Percentiles rank a stretch among this genome's conserved stretches.
These are phyloP conservation scores for Spodoptera frugiperda DNA, from an alignment of 1,140 invertebrate species.

Conservation along the genomic window DNA sequence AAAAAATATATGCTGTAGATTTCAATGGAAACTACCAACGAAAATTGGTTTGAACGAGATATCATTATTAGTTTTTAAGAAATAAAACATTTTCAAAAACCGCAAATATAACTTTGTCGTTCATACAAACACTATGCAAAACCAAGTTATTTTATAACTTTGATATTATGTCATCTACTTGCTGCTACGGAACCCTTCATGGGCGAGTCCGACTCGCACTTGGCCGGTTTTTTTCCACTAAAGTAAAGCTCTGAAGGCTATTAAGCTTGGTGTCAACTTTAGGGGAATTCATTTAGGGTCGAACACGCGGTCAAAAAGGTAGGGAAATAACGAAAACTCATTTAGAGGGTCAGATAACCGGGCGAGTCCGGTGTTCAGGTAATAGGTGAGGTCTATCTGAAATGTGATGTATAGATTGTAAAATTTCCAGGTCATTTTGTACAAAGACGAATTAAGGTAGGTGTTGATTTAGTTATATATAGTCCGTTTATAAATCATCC, in stretches of 20 bases:
- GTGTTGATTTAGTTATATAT: not conserved
- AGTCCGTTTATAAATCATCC: not conserved
- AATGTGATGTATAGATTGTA: conserved; percentile 26
- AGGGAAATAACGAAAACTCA: conserved; percentile 46
- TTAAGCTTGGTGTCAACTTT: conserved; percentile 43
- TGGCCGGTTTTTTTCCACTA: conserved; percentile 26
- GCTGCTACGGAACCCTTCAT: too few species aligned
- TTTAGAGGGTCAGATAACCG: conserved; percentile 43
- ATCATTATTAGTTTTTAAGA: too few species aligned
- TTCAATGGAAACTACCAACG: too few species aligned
- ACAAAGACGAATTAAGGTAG: not conserved
- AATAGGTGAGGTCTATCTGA: conserved; percentile 2
- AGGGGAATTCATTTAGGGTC: conserved; percentile 41
- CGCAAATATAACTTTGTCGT: too few species aligned
- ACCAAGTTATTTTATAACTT: too few species aligned
- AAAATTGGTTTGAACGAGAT: too few species aligned
- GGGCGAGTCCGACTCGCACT: too few species aligned
- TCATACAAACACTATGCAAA: too few species aligned
- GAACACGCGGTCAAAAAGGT: conserved; percentile 37
- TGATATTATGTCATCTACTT: too few species aligned
- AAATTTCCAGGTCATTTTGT: not conserved
- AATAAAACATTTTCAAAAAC: too few species aligned
- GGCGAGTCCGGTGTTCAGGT: conserved; percentile 21
- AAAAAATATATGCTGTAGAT: too few species aligned
- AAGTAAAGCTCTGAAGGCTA: not conserved